Conservation (phyloP, 2,888 invertebrate species). For the Hypsopygia costalis region DNA sequence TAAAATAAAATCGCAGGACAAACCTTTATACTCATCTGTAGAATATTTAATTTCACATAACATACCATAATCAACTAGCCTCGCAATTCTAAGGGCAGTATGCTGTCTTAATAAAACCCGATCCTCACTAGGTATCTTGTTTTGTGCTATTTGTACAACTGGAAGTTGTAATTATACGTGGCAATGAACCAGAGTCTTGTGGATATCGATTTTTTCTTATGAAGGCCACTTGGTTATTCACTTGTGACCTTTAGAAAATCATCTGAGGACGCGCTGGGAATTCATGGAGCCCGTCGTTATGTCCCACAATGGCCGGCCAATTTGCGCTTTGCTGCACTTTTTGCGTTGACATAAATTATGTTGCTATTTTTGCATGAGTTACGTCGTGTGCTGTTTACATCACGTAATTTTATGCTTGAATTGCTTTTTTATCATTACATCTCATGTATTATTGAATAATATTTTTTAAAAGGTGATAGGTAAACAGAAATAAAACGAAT, state of each 20-base stretch:
- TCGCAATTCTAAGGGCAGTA: conserved; percentile 10
- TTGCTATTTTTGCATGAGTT: background rate
- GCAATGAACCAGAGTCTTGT: conserved; percentile 49
- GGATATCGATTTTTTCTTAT: conserved; percentile 34
- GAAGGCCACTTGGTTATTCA: conserved; percentile 63
- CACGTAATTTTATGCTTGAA: background rate
- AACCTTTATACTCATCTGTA: background rate
- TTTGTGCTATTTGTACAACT: conserved; percentile 44
- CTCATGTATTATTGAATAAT: no score
- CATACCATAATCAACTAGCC: conserved; percentile 14
- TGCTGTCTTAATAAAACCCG: conserved; percentile 27
- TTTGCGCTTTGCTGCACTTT: conserved; percentile 9
- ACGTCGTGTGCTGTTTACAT: background rate
- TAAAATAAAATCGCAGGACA: no score
- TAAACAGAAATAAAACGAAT: no score
- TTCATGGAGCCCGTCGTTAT: conserved; percentile 21
- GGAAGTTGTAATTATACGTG: conserved; percentile 57
- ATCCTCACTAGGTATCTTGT: conserved; percentile 24
- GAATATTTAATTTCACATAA: conserved; percentile 13
- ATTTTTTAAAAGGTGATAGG: no score
- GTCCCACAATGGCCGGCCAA: conserved; percentile 13
- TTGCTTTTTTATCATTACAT: background rate
- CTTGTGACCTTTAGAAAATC: conserved; percentile 69
- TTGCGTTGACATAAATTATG: background rate
- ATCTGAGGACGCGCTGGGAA: conserved; percentile 41